Evolutionary conservation across 2,797 vertebrate species (phyloP).

Genomic region (Urocyon cinereoargenteus): DNA sequence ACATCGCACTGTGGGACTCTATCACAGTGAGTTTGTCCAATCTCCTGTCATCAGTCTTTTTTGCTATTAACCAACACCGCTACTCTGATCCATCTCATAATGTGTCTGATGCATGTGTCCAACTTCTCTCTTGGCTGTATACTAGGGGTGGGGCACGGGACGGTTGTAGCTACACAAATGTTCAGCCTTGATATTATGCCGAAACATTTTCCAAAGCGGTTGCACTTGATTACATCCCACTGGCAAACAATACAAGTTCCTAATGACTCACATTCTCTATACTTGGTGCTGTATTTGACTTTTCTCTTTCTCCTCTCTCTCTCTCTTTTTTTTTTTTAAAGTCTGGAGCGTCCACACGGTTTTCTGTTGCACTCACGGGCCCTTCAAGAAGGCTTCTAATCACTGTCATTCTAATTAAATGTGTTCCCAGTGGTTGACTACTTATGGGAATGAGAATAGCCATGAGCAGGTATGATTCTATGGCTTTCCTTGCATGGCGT

Average conservation of each 20-base stretch:
- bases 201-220: not conserved
- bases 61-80: not conserved
- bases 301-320: not conserved
- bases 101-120: not conserved
- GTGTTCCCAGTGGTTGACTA: not conserved
- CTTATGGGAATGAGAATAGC: not conserved
- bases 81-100: not conserved
- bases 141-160: not conserved
- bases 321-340: not conserved
- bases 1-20: not conserved
- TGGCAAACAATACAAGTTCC: not conserved
- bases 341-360: not conserved
- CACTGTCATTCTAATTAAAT: not conserved
- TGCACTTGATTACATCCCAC: not conserved
- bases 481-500: not conserved
- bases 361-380: not conserved
- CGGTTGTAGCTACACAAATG: not conserved
- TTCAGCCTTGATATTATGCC: not conserved
- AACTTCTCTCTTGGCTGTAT: not conserved
- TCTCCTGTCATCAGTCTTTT: not conserved
- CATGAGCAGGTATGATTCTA: not conserved
- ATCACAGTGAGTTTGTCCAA: not conserved
- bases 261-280: not conserved
- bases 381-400: constrained; percentile 30
- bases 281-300: not conserved